phyloP scores from a whole-genome alignment of 2,888 invertebrate species.

The Odontocolon sp. region DNA sequence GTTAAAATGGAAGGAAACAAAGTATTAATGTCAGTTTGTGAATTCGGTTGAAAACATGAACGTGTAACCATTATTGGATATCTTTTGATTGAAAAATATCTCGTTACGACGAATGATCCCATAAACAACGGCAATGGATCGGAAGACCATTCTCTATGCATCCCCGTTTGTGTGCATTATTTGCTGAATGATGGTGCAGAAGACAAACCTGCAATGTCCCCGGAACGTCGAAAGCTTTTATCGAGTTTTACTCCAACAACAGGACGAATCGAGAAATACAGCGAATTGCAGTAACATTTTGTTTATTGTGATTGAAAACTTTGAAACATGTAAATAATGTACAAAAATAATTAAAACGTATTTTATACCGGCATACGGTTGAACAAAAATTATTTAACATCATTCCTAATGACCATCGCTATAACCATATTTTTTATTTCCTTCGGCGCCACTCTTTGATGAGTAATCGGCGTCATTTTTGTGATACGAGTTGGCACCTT shows the following conservation, averaged over 20 bases:
- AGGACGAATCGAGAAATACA: slow-evolving; percentile 1
- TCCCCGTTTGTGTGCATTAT: background rate
- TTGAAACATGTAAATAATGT: background rate
- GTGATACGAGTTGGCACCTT: slow-evolving; percentile 89
- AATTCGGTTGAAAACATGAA: no score
- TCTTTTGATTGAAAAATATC: no score
- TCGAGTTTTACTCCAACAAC: background rate
- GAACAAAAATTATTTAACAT: slow-evolving; percentile 54
- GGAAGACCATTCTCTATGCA: no score
- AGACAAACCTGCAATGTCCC: background rate
- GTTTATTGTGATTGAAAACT: slow-evolving; percentile 14
- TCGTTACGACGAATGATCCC: no score
- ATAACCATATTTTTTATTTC: slow-evolving; percentile 90
- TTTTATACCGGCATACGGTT: background rate
- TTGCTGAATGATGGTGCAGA: background rate
- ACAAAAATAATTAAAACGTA: slow-evolving; percentile 22
- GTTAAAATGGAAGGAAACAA: no score
- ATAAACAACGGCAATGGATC: no score
- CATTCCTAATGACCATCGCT: slow-evolving; percentile 79
- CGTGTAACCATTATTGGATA: no score
- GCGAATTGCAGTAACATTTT: background rate
- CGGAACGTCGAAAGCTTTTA: background rate
- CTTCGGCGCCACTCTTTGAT: slow-evolving; percentile 90
- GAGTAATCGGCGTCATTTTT: slow-evolving; percentile 88
- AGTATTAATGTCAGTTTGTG: no score